Base-by-base conservation (phyloP, 2,888 invertebrate genomes). In the Sturmia bella region DNA sequence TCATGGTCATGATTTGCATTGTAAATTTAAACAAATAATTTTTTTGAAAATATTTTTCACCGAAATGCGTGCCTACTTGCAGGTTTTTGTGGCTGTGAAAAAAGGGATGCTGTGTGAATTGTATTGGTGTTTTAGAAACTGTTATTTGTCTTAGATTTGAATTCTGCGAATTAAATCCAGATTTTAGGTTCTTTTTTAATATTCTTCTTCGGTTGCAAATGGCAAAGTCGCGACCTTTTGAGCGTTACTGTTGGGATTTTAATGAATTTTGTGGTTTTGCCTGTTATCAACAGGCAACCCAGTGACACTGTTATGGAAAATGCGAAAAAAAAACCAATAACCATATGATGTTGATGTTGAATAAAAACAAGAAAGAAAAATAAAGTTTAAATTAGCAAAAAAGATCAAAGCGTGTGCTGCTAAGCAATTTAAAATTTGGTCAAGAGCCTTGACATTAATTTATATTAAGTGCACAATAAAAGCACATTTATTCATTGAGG, bases 1-100 rank as follows among this genome's bases (percentile, higher is more conserved):
- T 57, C 48, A 56, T 66, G 48, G 48, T n/a, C 57, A 68, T 81
- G 73, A 81, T 77, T 81, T 81, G 56, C 66, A 76, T 81, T 66
- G 27, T 48, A 57, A 57, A 21, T 39, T 19, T 41, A 41, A 41
- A 7, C 48, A 66, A 66, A 63, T 63, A 24, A 52, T 21, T n/a
- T 57, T 70, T 32, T 32, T 27, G 27, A 4, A 27, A 4, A 4
- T 32, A 32, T 3, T 59, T 12, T 1, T 64, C 50, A 21, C 19
- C 27, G 52, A 70, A 41, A 57, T 72, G 78, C 78, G 78, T 72
- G 59, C 52, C 43, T 15, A 39, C 37, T 45, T 69, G 32, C 24
- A 12, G 27, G 48, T 50, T 68, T 59, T 50, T 54, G 21, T 12
- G 19, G 50, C 43, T 41, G 13, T n/a, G 5, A 57, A 9, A 50